A percentile compares a stretch with the other conserved stretches of the same genome.
Conservation (phyloP, 1,140 invertebrate genomes). For the Ceratina calcarata region DNA sequence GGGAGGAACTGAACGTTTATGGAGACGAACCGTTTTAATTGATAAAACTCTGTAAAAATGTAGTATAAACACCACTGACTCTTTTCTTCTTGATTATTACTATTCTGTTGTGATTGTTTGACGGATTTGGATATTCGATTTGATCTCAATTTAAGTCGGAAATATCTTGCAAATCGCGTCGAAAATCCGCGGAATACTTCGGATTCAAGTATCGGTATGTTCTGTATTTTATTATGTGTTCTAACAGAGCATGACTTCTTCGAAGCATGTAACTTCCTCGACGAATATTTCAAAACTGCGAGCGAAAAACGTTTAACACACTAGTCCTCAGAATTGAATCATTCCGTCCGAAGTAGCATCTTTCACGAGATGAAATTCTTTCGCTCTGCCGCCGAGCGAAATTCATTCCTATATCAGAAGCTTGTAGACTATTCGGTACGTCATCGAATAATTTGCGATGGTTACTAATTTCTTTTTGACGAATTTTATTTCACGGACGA, state of each 20-base stretch:
- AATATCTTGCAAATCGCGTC: background rate
- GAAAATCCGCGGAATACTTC: constrained; percentile 6
- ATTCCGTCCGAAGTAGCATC: background rate
- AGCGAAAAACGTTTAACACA: background rate
- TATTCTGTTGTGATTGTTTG: background rate
- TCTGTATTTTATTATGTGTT: background rate
- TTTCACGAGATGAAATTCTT: background rate
- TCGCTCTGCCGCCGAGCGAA: no score
- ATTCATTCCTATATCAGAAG: background rate
- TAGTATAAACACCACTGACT: no score
- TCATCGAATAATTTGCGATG: no score
- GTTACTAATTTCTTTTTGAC: background rate
- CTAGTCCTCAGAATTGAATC: background rate
- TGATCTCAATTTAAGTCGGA: background rate
- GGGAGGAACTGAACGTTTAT: background rate
- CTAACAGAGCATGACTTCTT: constrained; percentile 1
- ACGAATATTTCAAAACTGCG: constrained; percentile 6
- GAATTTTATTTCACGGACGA: background rate
- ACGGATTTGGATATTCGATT: background rate
- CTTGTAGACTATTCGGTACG: no score
- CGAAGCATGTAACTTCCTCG: background rate
- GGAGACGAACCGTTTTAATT: constrained; percentile 6
- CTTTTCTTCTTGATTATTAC: no score
- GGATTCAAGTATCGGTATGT: constrained; percentile 4
- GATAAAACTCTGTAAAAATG: background rate